These are phyloP conservation scores for Phacellophora camtschatica DNA, from an alignment of 30 jellyfish, hydroid and myxozoan species.

Conservation along the genomic window DNA sequence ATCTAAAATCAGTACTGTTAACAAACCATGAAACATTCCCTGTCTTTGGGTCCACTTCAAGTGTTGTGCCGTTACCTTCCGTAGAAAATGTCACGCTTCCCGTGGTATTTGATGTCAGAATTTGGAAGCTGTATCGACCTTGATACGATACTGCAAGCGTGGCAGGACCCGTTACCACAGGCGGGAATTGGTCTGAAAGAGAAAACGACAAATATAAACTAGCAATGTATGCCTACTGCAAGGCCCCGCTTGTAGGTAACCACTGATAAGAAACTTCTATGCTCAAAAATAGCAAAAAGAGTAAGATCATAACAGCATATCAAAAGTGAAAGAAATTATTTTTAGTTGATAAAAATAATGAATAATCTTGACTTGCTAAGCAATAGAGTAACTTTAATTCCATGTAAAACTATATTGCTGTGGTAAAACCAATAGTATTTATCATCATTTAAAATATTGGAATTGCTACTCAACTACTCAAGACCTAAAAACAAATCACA, in stretches of 20 bases:
- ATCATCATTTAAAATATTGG: no score
- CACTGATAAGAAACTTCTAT: background rate
- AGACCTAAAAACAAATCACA: no score
- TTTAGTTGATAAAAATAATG: no score
- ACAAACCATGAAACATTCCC: conserved; percentile 40
- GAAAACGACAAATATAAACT: background rate
- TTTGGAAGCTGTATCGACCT: conserved; percentile 20
- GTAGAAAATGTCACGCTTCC: conserved; percentile 6
- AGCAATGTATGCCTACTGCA: background rate
- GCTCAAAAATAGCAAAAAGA: no score
- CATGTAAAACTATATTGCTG: no score
- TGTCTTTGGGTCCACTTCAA: conserved; percentile 22
- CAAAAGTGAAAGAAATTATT: background rate
- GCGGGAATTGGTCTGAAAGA: conserved; percentile 51
- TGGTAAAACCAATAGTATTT: no score
- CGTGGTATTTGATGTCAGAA: conserved; percentile 30
- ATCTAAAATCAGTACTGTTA: conserved; percentile 38
- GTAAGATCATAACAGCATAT: no score
- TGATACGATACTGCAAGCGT: conserved; percentile 24
- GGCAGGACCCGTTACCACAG: conserved; percentile 51
- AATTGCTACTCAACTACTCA: no score
- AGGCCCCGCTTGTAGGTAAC: background rate
- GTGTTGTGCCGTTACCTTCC: conserved; percentile 38
- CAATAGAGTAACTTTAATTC: background rate
- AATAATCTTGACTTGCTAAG: background rate